Percentiles rank a stretch among this genome's conserved stretches.
Evolutionary conservation across 2,113 vertebrate species (phyloP).

Genomic region (Tachycineta bicolor): DNA sequence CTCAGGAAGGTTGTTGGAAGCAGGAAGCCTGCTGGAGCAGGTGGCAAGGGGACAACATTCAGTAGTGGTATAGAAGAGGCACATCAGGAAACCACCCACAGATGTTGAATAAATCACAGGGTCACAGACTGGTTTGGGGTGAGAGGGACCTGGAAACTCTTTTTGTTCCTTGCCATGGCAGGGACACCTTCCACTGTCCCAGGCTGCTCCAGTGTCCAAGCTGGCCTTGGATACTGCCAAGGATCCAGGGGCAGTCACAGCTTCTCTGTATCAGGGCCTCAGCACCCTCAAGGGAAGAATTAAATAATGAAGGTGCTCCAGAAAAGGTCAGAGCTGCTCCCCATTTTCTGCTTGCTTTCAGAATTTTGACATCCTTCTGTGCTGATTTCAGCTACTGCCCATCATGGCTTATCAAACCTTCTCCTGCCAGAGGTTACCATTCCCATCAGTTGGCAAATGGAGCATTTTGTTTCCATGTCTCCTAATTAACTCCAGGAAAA

Average conservation of each 20-base stretch:
- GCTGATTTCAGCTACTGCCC: not conserved
- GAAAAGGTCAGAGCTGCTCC: not conserved
- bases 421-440: slow-evolving; percentile 46
- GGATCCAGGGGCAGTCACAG: not conserved
- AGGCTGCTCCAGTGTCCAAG: not conserved
- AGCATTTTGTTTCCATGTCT: slow-evolving; percentile 60
- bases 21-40: not conserved
- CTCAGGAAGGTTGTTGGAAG: not conserved
- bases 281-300: not conserved
- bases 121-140: not conserved
- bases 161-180: not conserved
- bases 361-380: not conserved
- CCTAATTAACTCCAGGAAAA: slow-evolving; percentile 67
- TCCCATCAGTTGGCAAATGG: slow-evolving; percentile 56
- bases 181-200: not conserved
- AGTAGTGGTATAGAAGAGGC: not conserved
- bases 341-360: not conserved
- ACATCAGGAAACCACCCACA: not conserved
- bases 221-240: not conserved
- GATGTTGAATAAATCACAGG: not conserved
- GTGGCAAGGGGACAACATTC: not conserved
- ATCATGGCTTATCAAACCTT: not conserved
- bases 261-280: not conserved
- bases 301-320: not conserved
- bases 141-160: not conserved